Percentiles rank a stretch among this genome's conserved stretches.
Conservation (phyloP, 1,140 invertebrate genomes). For the Drosophila rufa region DNA sequence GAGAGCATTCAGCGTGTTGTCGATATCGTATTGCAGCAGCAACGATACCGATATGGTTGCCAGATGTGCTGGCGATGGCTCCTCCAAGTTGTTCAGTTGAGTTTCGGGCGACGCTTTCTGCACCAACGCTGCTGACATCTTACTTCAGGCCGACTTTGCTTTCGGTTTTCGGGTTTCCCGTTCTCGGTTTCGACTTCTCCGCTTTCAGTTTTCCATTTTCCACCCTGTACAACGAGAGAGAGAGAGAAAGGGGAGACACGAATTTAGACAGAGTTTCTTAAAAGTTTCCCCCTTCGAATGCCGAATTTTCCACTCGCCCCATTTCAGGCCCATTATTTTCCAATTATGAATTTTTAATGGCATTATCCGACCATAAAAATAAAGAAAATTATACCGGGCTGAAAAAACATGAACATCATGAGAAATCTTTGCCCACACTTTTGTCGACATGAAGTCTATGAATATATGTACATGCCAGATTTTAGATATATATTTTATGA, state of each 20-base stretch:
- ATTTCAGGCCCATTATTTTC: conserved; percentile 57
- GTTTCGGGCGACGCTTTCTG: conserved; percentile 29
- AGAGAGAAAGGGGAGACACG: neutral
- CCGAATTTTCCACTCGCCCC: conserved; percentile 17
- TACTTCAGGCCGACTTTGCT: conserved; percentile 44
- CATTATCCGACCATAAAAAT: conserved; percentile 60
- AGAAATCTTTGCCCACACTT: conserved; percentile 43
- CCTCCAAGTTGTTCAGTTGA: conserved; percentile 15
- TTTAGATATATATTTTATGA: conserved; percentile 15
- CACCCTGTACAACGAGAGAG: conserved; percentile 15
- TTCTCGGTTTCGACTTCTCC: conserved; percentile 24
- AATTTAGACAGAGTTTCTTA: conserved; percentile 32
- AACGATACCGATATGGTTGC: conserved; percentile 80
- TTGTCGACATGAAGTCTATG: conserved; percentile 23
- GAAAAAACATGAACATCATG: conserved; percentile 35
- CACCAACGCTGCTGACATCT: conserved; percentile 36
- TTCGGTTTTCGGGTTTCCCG: conserved; percentile 50
- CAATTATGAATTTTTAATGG: conserved; percentile 75
- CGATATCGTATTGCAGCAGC: conserved; percentile 83
- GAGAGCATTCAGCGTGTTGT: conserved; percentile 83
- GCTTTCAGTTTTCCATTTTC: conserved; percentile 59
- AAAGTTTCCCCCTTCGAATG: conserved; percentile 18
- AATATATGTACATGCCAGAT: conserved; percentile 13
- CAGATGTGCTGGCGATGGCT: conserved; percentile 42
- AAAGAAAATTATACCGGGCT: conserved; percentile 34